Percentiles rank a stretch among this genome's conserved stretches.
Evolutionary conservation across 2,797 vertebrate species (phyloP).

Genomic region (Molothrus aeneus): DNA sequence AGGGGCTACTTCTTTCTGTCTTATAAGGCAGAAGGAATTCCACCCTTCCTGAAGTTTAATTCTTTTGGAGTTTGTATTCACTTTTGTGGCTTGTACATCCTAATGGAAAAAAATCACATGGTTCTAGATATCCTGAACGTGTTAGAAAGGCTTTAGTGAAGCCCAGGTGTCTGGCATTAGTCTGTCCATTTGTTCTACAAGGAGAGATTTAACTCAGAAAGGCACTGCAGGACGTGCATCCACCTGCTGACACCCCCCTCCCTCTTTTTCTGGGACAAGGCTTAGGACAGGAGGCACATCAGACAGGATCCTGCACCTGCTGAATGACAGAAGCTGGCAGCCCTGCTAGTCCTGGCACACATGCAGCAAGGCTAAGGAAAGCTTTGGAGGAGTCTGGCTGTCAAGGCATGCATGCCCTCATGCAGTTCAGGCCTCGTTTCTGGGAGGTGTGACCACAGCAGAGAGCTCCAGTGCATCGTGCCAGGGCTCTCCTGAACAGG

Average conservation of each 20-base stretch:
- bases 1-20: not conserved
- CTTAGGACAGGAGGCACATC: not conserved
- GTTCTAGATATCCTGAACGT: not conserved
- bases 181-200: not conserved
- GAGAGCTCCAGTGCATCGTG: fast-evolving
- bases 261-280: not conserved
- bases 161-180: not conserved
- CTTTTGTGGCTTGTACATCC: not conserved
- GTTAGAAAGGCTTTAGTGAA: not conserved
- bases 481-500: not conserved
- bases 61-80: not conserved
- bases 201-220: not conserved
- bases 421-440: not conserved
- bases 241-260: not conserved
- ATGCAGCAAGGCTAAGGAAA: not conserved
- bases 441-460: not conserved
- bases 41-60: not conserved
- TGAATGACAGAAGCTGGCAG: not conserved
- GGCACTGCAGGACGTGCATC: not conserved
- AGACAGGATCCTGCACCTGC: not conserved
- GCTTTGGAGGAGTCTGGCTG: not conserved
- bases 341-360: not conserved
- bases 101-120: not conserved
- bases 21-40: not conserved
- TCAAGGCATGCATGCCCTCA: not conserved